Evolutionary conservation across 1,140 invertebrate species (phyloP), one percentile per base, ranked within the genome.

Genomic region (Glossosoma conforme): DNA sequence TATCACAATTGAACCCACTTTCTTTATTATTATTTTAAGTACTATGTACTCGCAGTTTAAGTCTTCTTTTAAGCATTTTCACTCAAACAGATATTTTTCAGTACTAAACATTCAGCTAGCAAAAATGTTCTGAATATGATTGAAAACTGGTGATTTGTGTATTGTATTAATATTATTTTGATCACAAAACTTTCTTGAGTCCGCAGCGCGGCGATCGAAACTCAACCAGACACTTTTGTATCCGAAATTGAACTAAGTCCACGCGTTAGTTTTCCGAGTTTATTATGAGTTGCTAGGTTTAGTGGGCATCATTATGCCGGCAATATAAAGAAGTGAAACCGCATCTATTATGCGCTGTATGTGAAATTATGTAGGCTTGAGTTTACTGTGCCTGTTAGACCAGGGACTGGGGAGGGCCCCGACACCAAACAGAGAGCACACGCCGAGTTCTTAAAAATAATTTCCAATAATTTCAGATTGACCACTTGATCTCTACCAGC

Each of bases 241-340:
- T 52, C 47, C 52, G 38, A 58, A 58, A 53, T 53, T 58, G 52
- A 54, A 58, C 56, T 58, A 58, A 58, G 45, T 44, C 37, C 40
- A 20, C 15, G 36, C 19, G 37, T 25, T 21, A 54, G 45, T 50
- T 52, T 52, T 54, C 19, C 30, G 24, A 33, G 56, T 53, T 51
- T 52, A 54, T 58, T 48, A 38, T 52, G 28, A 46, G 50, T 20
- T 43, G 55, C 47, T 32, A 42, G 51, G 47, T 58, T 58, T 58
- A 52, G 56, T 50, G 56, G n/a, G 35, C 52, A 58, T 58, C 56
- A 58, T 58, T 58, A 58, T 58, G 45, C 51, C 37, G 56, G 56
- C 56, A 47, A 52, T 58, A 58, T 58, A 58, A 58, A 58, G 56
- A 58, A 53, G 56, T 58, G 56, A 58, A 58, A 58, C 56, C 56